A percentile compares a stretch with the other conserved stretches of the same genome.
These are phyloP conservation scores for Chaenogobius annularis DNA, from an alignment of 2,113 vertebrate genomes.

Conservation along the genomic window DNA sequence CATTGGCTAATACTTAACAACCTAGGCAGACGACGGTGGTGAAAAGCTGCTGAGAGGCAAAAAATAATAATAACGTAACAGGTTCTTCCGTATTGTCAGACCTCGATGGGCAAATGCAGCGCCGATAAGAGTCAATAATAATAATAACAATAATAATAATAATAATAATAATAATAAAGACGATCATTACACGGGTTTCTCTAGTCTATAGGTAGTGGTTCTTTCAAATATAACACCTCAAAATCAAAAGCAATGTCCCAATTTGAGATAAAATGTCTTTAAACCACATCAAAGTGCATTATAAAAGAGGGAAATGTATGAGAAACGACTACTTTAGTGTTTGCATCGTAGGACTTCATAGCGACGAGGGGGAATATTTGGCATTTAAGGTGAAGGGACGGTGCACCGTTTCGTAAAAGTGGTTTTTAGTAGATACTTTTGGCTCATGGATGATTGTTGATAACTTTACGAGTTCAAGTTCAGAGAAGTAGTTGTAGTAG, in stretches of 20 bases:
- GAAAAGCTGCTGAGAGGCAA: conserved; percentile 52
- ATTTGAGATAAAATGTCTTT: conserved; percentile 47
- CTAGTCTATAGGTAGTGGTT: conserved; percentile 65
- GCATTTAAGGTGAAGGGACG: conserved; percentile 47
- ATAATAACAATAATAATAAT: not conserved
- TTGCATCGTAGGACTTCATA: conserved; percentile 60
- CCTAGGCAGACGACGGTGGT: conserved; percentile 22
- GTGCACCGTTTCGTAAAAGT: not conserved
- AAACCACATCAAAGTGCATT: conserved; percentile 73
- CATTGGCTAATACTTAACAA: conserved; percentile 42
- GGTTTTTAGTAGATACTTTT: not conserved
- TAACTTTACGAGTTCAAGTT: not conserved
- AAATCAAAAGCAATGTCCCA: conserved; percentile 46
- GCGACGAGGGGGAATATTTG: conserved; percentile 64
- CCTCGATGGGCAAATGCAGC: conserved; percentile 29
- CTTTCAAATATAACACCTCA: conserved; percentile 45
- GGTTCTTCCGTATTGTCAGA: conserved; percentile 14
- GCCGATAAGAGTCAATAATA: conserved; percentile 10
- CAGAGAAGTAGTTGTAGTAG: not conserved
- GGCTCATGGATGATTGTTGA: not conserved
- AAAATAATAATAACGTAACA: conserved; percentile 46
- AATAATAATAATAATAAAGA: not conserved
- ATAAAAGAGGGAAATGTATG: conserved; percentile 50
- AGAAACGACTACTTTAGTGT: conserved; percentile 50
- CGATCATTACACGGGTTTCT: conserved; percentile 18